A percentile compares a stretch with the other conserved stretches of the same genome.
Evolutionary conservation across 2,888 invertebrate genomes (phyloP).

Genomic region (Bombylius major): DNA sequence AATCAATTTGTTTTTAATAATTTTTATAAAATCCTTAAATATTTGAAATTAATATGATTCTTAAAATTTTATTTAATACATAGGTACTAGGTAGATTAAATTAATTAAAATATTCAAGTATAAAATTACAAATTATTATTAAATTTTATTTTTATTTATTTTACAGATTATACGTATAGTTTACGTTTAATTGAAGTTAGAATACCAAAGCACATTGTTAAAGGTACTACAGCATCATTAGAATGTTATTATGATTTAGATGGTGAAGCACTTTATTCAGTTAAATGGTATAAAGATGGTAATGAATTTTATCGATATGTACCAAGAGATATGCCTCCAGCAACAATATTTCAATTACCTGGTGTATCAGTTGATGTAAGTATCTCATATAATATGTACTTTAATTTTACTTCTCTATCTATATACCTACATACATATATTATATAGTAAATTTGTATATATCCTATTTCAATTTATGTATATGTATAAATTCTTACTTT

Average conservation of each 20-base stretch:
- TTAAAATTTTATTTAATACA: too few species aligned
- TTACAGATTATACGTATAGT: conserved; percentile 40
- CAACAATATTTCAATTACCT: conserved; percentile 62
- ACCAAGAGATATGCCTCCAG: conserved; percentile 67
- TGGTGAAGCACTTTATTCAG: conserved; percentile 70
- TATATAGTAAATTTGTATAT: too few species aligned
- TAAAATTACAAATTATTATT: background rate
- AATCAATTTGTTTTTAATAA: too few species aligned
- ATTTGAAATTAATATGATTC: too few species aligned
- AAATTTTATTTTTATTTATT: background rate
- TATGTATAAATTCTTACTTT: too few species aligned
- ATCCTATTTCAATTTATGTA: too few species aligned
- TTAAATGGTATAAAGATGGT: conserved; percentile 88
- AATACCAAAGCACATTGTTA: conserved; percentile 69
- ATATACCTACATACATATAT: too few species aligned
- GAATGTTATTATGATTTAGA: conserved; percentile 76
- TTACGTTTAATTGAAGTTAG: conserved; percentile 64
- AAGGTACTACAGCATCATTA: conserved; percentile 60
- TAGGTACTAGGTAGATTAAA: too few species aligned
- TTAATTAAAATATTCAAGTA: too few species aligned
- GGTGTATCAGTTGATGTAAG: conserved; percentile 81
- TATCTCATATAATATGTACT: conserved; percentile 22
- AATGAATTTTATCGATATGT: conserved; percentile 81
- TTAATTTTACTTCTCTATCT: background rate
- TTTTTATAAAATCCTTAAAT: too few species aligned